Base-by-base conservation (phyloP, 1,140 invertebrate species). In the Apocrypta bakeri region DNA sequence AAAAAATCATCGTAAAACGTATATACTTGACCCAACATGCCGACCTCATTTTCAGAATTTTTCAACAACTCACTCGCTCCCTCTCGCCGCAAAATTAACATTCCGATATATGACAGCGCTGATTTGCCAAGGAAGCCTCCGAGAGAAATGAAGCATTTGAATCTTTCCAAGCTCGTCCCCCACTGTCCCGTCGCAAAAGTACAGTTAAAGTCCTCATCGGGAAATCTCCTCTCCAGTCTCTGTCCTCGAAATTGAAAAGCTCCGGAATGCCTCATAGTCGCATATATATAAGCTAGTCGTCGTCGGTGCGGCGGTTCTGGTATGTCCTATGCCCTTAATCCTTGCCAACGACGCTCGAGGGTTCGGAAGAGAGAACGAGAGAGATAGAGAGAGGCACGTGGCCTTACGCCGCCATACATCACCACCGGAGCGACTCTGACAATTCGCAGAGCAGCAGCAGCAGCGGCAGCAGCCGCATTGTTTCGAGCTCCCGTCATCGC, bases 401-500 rank as follows among this genome's bases (percentile, higher is more conserved):
- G 86, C 85, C 84, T 86, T 89, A 89, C 79, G 78, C 72, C 33
- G 80, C 84, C 85, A 90, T 90, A 89, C 84, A 90, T 90, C 89
- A 89, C 85, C 29, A 56, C 2, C 40, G 73, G 40, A 80, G 61
- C 37, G 40, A 25, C 79, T 83, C 86, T 88, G 89, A 90, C 89
- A 88, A 87, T 84, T 78, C 83, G 83, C 83, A 85, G 81, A 79
- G 61, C 79, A 75, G 72, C 82, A 64, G 63, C 61, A 64, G 56
- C 74, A 84, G 73, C 72, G 86, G 33, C 85, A 80, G 84, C 80
- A 78, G 74, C 84, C 81, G 87, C 88, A 90, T 90, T 90, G 89
- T 90, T 90, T 89, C 86, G 86, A 72, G 69, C 72, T 85, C 73
- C 71, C 87, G 87, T 89, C 87, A 89, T 88, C 84, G 56, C 84